Base-by-base conservation (phyloP, 2,113 vertebrate genomes). In the Mastomys natalensis region DNA sequence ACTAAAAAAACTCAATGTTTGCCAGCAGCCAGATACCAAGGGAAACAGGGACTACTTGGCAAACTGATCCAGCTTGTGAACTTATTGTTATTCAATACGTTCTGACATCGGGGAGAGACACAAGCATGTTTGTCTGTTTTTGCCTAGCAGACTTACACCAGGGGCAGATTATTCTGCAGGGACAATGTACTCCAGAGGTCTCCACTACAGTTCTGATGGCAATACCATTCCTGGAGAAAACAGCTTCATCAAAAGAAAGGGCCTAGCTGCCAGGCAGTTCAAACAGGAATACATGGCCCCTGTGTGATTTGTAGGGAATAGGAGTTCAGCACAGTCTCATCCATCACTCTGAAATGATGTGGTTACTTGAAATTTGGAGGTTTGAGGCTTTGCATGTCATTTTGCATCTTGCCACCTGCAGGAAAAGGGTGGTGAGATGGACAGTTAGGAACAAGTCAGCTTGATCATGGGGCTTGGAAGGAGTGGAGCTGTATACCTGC, bases 371-470 rank as follows among this genome's bases (percentile, higher is more conserved):
- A 72, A 76, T 22, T 88, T 5, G 21, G 81, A 70, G 5, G 77
- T 37, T 95, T 73, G 91, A 37, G 74, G 64, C 1, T 73, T 88
- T 94, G 70, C 76, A 45, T 90, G 92, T 72, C 62, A 40, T 68
- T 84, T 88, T 91, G 86, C 45, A 84, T 70, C 55, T 66, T 43
- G 16, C 7, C 68, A 90, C n/a, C 34, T 78, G 62, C 11, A 16
- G 19, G 73, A 55, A 87, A 51, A 87, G 43, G 45, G 53, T 60
- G 76, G 48, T 78, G 53, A 89, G 45, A 34, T 37, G 16, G 13
- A 4, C 17, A 74, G 31, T 48, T n/a, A 34, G 51, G 90, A 37
- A 72, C 0, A 24, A 40, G 76, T 3, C 1, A 3, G n/a, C 6
- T 5, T 10, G 40, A 48, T n/a, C 29, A 29, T 3, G 29, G 40